Percentiles rank a stretch among this genome's conserved stretches.
Conservation (phyloP, 1,140 invertebrate species). For the Caerostris extrusa region DNA sequence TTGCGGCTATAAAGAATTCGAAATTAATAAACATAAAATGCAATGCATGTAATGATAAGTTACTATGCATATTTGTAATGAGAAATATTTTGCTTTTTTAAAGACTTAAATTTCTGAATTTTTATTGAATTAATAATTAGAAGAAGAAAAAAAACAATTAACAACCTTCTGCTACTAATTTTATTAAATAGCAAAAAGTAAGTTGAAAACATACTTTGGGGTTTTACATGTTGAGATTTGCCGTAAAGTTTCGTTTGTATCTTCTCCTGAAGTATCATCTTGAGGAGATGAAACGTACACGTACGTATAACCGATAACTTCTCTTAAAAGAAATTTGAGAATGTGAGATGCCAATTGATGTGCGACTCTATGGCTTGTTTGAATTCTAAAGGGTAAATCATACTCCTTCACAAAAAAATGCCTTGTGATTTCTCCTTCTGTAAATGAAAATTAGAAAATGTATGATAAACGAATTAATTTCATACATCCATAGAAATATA, state of each 20-base stretch:
- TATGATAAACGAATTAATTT: not conserved
- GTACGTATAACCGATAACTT: constrained; percentile 85
- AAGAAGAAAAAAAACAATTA: no score
- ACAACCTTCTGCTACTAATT: no score
- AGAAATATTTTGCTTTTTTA: no score
- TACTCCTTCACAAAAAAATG: constrained; percentile 78
- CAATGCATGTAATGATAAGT: no score
- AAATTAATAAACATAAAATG: no score
- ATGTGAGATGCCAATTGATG: constrained; percentile 86
- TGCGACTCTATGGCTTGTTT: constrained; percentile 82
- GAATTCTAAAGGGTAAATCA: constrained; percentile 80
- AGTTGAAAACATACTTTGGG: constrained; percentile 28
- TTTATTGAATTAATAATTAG: no score
- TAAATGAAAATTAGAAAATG: constrained; percentile 5
- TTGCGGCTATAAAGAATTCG: no score
- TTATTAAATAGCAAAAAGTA: not conserved
- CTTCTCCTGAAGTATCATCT: constrained; percentile 81
- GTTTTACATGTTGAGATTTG: constrained; percentile 53
- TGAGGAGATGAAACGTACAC: constrained; percentile 82
- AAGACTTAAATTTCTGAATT: no score
- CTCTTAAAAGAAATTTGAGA: constrained; percentile 86
- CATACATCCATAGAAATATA: no score
- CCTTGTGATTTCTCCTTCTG: constrained; percentile 38
- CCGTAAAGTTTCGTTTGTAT: constrained; percentile 81
- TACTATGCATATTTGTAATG: no score